Evolutionary conservation across 2,113 vertebrate genomes (phyloP).

Genomic region (Sylvilagus bachmani): DNA sequence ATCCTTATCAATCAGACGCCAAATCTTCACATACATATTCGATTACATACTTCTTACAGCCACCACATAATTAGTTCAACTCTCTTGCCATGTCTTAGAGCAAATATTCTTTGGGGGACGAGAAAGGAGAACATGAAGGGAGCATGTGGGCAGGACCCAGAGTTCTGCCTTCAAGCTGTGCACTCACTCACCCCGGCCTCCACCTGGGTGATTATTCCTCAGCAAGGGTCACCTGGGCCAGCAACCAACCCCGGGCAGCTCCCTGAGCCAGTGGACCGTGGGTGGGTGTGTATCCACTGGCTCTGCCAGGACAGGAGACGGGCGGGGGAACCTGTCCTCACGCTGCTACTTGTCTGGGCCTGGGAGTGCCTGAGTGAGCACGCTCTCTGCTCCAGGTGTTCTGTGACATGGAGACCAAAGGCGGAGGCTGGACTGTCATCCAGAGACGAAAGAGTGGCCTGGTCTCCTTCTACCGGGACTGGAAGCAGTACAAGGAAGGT

Average conservation of each 20-base stretch:
- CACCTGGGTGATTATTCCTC: neutral
- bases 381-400: slow-evolving; percentile 89
- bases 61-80: neutral
- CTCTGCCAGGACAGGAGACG: neutral
- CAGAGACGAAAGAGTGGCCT: slow-evolving; percentile 96
- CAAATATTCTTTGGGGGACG: neutral
- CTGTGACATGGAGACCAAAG: slow-evolving; percentile 97
- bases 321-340: neutral
- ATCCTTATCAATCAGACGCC: neutral
- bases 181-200: neutral
- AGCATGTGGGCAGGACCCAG: neutral
- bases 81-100: neutral
- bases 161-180: neutral
- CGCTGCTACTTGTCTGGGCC: neutral
- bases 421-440: slow-evolving; percentile 97
- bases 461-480: slow-evolving; percentile 95
- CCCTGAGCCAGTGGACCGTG: neutral
- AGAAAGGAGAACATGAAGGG: neutral
- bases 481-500: slow-evolving; percentile 96
- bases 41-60: neutral
- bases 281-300: accelerated
- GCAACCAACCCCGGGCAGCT: neutral
- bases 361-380: neutral
- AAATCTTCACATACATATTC: neutral
- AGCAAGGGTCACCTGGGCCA: neutral